These are phyloP conservation scores for Anorthoa munda DNA, from an alignment of 2,888 invertebrate genomes.

Conservation along the genomic window DNA sequence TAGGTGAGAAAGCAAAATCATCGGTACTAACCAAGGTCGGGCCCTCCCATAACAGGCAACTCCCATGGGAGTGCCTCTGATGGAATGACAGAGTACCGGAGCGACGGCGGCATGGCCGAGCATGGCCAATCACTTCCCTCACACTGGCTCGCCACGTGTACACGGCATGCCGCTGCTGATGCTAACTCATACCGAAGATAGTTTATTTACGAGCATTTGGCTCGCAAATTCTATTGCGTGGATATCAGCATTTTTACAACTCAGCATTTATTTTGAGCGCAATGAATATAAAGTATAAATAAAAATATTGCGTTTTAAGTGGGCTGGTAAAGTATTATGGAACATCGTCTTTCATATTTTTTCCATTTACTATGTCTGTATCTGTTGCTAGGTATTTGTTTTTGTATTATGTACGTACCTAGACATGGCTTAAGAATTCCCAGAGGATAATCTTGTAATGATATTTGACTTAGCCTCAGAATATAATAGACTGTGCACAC, in stretches of 20 bases:
- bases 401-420: constrained; percentile 1
- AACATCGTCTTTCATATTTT: constrained; percentile 21
- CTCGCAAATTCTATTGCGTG: constrained; percentile 49
- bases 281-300: constrained; percentile 44
- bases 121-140: constrained; percentile 41
- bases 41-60: constrained; percentile 65
- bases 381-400: constrained; percentile 35
- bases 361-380: constrained; percentile 20
- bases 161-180: constrained; percentile 51
- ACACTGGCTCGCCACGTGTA: constrained; percentile 45
- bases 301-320: constrained; percentile 35
- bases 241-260: constrained; percentile 42
- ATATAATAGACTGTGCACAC: neutral
- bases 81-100: constrained; percentile 37
- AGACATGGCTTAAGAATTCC: constrained; percentile 16
- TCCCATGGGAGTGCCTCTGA: constrained; percentile 71
- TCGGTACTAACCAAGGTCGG: constrained; percentile 68
- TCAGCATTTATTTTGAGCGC: constrained; percentile 56
- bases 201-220: constrained; percentile 61
- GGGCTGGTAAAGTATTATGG: constrained; percentile 20
- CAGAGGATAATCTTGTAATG: constrained; percentile 30
- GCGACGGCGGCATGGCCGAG: constrained; percentile 33
- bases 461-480: constrained; percentile 13
- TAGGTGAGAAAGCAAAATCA: constrained; percentile 63
- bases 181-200: constrained; percentile 43